Conservation (phyloP, 2,888 invertebrate species). For the Nymphalis c-album region DNA sequence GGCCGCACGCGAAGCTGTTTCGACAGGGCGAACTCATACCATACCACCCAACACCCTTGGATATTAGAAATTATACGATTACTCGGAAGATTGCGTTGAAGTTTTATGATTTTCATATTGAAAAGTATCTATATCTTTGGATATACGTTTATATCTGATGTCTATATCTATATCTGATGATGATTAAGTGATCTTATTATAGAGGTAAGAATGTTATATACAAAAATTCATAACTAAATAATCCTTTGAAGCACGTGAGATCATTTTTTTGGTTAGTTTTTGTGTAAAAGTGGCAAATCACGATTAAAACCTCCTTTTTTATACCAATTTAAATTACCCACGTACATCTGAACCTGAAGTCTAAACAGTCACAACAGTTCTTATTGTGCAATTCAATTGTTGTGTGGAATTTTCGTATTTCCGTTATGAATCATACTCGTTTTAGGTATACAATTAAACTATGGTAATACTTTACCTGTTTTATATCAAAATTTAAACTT, state of each 20-base stretch:
- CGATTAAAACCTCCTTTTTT: too few relatives aligned
- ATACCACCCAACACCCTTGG: neutral
- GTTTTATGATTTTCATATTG: neutral
- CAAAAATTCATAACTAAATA: too few relatives aligned
- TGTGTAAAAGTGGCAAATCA: too few relatives aligned
- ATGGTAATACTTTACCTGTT: neutral
- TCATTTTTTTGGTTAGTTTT: too few relatives aligned
- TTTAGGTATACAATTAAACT: neutral
- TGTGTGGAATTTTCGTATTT: constrained; percentile 22
- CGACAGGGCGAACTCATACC: neutral
- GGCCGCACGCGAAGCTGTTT: constrained; percentile 43
- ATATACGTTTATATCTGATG: too few relatives aligned
- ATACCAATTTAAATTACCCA: too few relatives aligned
- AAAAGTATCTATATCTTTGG: neutral
- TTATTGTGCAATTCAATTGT: constrained; percentile 25
- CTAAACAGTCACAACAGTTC: constrained; percentile 16
- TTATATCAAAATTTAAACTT: neutral
- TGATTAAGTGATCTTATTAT: too few relatives aligned
- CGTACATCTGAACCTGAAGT: neutral
- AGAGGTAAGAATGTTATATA: too few relatives aligned
- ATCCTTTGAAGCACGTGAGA: too few relatives aligned
- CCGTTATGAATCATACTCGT: constrained; percentile 9
- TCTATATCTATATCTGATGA: too few relatives aligned
- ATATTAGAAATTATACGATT: neutral
- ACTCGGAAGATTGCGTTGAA: neutral